Evolutionary conservation across 2,797 vertebrate genomes (phyloP).

Genomic region (Coregonus sp.): DNA sequence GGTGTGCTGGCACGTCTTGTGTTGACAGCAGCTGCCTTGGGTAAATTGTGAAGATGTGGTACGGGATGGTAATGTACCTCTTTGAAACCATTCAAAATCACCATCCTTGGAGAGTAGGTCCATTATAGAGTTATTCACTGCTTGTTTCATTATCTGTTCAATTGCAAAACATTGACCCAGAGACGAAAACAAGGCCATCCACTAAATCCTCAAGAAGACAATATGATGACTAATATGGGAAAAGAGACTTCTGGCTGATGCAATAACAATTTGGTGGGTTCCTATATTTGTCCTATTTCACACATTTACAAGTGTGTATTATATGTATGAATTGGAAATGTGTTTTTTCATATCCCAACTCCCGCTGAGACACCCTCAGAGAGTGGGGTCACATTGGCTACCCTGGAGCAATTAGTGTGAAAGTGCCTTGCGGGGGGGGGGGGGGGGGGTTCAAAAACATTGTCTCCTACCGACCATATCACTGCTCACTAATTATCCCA

Average conservation of each 20-base stretch:
- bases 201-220: background rate
- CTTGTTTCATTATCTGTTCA: too few relatives aligned
- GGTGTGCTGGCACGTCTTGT: background rate
- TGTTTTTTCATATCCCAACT: too few relatives aligned
- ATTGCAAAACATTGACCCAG: too few relatives aligned
- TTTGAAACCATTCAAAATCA: background rate
- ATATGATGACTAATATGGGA: background rate
- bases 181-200: background rate
- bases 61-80: too few relatives aligned
- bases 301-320: too few relatives aligned
- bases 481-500: slow-evolving; percentile 32
- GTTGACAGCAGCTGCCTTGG: slow-evolving; percentile 1
- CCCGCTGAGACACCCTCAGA: too few relatives aligned
- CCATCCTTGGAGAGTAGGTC: too few relatives aligned
- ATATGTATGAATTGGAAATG: too few relatives aligned
- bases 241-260: too few relatives aligned
- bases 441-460: background rate
- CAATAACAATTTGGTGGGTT: too few relatives aligned
- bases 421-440: background rate
- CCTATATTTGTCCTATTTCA: too few relatives aligned
- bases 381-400: background rate
- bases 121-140: too few relatives aligned
- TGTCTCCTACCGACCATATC: slow-evolving; percentile 24
- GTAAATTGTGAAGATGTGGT: background rate
- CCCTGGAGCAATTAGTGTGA: background rate